Conservation (phyloP, 2,797 vertebrate genomes). For the Spea hammondii region DNA sequence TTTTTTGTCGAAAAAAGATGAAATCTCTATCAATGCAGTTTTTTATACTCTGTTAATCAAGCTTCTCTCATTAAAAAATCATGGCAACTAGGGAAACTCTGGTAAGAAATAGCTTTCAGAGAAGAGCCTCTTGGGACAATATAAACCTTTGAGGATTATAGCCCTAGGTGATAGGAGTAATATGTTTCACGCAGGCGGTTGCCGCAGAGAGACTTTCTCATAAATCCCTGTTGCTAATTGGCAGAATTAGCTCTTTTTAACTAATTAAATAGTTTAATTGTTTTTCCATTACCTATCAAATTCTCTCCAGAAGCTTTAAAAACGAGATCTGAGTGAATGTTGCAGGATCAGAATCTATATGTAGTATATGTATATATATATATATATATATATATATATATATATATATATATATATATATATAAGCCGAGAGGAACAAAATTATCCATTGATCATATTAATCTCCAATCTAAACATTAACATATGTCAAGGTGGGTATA, state of each 20-base stretch:
- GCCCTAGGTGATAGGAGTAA: conserved; percentile 52
- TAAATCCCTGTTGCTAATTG: conserved; percentile 52
- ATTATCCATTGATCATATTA: conserved; percentile 4
- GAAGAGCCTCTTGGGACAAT: neutral
- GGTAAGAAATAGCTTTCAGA: conserved; percentile 33
- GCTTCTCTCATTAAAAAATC: conserved; percentile 35
- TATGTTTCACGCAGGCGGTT: conserved; percentile 51
- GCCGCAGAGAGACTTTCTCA: conserved; percentile 47
- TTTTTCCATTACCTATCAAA: conserved; percentile 52
- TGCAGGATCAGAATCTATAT: conserved; percentile 24
- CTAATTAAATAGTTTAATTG: conserved; percentile 55
- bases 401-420: neutral
- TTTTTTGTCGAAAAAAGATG: neutral
- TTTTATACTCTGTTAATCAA: conserved; percentile 21
- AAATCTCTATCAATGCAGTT: conserved; percentile 28
- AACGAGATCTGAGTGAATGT: conserved; percentile 1
- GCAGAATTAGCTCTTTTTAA: conserved; percentile 53
- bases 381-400: neutral
- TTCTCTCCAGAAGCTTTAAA: conserved; percentile 48
- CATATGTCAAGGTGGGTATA: neutral
- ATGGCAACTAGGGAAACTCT: conserved; percentile 30
- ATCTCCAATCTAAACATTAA: conserved; percentile 1
- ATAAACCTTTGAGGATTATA: conserved; percentile 49
- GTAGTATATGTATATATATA: neutral
- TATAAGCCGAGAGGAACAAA: too few relatives aligned